Evolutionary conservation across 1,140 invertebrate genomes (phyloP).

Genomic region (Bombyx mandarina): DNA sequence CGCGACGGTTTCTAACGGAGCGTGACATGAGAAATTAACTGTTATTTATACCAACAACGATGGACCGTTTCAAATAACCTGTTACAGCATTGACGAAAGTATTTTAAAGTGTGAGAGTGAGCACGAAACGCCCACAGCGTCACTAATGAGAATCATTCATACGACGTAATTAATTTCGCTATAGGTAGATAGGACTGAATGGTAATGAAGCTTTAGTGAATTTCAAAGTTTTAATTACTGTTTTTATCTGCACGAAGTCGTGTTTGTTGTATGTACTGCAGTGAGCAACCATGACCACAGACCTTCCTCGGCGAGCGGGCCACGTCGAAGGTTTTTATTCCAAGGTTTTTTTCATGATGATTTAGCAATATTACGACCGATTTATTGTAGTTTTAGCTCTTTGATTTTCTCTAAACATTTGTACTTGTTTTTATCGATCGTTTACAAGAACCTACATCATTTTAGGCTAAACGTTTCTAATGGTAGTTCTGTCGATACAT

Average conservation of each 20-base stretch:
- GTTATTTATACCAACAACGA: constrained; percentile 55
- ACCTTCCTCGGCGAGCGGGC: constrained; percentile 50
- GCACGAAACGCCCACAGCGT: too few relatives aligned
- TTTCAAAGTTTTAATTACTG: too few relatives aligned
- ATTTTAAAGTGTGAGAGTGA: constrained; percentile 15
- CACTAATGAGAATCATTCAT: too few relatives aligned
- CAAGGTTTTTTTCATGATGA: constrained; percentile 19
- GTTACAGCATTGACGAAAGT: constrained; percentile 46
- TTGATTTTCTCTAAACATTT: not conserved
- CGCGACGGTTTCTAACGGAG: constrained; percentile 59
- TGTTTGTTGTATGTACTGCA: constrained; percentile 26
- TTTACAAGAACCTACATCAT: too few relatives aligned
- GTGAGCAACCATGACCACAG: constrained; percentile 50
- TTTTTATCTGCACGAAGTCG: constrained; percentile 7
- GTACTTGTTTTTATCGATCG: too few relatives aligned
- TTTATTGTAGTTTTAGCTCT: not conserved
- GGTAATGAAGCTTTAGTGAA: too few relatives aligned
- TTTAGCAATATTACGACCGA: constrained; percentile 13
- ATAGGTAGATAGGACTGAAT: too few relatives aligned
- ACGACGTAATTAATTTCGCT: too few relatives aligned
- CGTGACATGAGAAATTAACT: constrained; percentile 64
- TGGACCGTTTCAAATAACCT: constrained; percentile 36
- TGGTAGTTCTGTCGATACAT: too few relatives aligned
- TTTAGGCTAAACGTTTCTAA: too few relatives aligned
- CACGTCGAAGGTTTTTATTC: constrained; percentile 21